Evolutionary conservation across 1,140 invertebrate species (phyloP), one percentile per base, ranked within the genome.

Genomic region (Daktulosphaira vitifoliae): DNA sequence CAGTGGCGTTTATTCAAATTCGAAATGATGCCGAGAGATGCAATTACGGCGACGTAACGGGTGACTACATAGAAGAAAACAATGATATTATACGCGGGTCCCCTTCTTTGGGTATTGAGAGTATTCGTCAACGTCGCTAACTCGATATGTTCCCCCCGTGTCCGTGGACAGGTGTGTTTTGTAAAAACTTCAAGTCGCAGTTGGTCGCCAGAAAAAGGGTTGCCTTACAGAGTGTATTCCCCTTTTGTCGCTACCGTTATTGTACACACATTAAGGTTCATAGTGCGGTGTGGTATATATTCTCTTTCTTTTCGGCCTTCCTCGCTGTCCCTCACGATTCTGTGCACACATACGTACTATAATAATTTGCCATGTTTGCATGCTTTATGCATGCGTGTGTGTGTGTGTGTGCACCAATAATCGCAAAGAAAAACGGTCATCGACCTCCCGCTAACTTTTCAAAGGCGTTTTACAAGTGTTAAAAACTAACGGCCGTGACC

Each of bases 111-210:
- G n/a, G n/a, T n/a, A n/a, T n/a, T n/a, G n/a, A n/a, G n/a, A n/a
- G n/a, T 39, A 46, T 46, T 29, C 20, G 42, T 2, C 25, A 33
- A 33, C 29, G 29, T 5, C 16, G 16, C 39, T 16, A 22, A 29
- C 52, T 37, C 38, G 38, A 56, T 56, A 33, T 33, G 11, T 33
- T 33, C 26, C 16, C 56, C 25, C 42, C 56, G 56, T 9, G 56
- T n/a, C 53, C 29, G 29, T 44, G 16, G 56, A 62, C 56, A 62
- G 56, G 56, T 62, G 56, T 62, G 56, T 62, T 62, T 33, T 20
- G 56, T 46, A 62, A 62, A 62, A 62, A 62, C 56, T 62, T 33
- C 42, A 46, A 62, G 56, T 62, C 56, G 29, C 56, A 46, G 56
- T 62, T 62, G 56, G 56, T 46, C 56, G 38, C 42, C 18, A 62